Base-by-base conservation (phyloP, 2,888 invertebrate genomes). In the Aricia artaxerxes region DNA sequence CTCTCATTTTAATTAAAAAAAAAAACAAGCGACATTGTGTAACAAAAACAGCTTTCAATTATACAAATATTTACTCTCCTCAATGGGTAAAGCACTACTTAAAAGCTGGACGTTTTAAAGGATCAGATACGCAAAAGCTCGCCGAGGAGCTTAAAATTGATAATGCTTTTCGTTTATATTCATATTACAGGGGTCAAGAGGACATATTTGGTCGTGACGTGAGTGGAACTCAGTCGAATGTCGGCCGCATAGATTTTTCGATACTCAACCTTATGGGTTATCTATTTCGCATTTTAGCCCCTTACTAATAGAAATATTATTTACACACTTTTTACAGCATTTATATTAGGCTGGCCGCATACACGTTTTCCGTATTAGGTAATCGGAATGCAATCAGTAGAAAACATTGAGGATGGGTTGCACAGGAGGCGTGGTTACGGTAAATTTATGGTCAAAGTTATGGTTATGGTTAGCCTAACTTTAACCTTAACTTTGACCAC, bases 11-110 rank as follows among this genome's bases (percentile, higher is more conserved):
- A 9, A 49, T 49, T 9, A 49, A 49, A 9, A 49, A 7, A 49
- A 44, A 73, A 7, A 40, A 13, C 1, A 53, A 53, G 16, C 1
- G 16, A 57, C 16, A 57, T 57, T 57, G 13, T 57, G 57, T 57
- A 0, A 57, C 40, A 49, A 31, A 53, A 38, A 75, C 40, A 44
- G 44, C 31, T 38, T 49, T 61, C 40, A 73, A 61, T 78, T 73
- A 16, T 31, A 24, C 73, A 73, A 78, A 78, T 78, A 78, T 78
- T 78, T 60, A 57, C 78, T 16, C 44, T 38, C 40, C 73, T 35
- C 40, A 24, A 40, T 38, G 35, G 73, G 35, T 73, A 24, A 57
- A 73, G 60, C 49, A 44, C 75, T 44, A 73, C 53, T 75, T 7
- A 13, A 53, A 76, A 76, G 49, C 76, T 31, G 53, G 31, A 75